A percentile compares a stretch with the other conserved stretches of the same genome.
These are phyloP conservation scores for Poeciliopsis occidentalis DNA, from an alignment of 2,113 vertebrate genomes.

Conservation along the genomic window DNA sequence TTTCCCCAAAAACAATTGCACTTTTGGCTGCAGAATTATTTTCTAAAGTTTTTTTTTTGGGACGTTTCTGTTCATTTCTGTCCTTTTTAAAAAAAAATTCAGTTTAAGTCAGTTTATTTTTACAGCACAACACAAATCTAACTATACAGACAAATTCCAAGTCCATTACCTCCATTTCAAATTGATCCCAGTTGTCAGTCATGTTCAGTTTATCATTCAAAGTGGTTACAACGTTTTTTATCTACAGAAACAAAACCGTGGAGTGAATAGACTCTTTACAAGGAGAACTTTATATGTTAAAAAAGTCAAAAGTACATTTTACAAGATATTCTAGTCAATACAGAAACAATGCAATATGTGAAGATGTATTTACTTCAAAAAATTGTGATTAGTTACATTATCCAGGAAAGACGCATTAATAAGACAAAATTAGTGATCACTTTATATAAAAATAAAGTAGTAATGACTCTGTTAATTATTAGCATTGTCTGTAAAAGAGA, in stretches of 20 bases:
- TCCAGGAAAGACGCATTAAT: too few relatives aligned
- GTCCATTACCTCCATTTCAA: background rate
- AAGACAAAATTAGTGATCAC: too few relatives aligned
- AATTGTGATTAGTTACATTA: too few relatives aligned
- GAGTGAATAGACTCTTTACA: too few relatives aligned
- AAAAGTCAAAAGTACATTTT: too few relatives aligned
- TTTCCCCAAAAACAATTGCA: background rate
- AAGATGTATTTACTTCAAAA: too few relatives aligned
- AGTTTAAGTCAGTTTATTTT: background rate
- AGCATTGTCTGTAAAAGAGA: background rate
- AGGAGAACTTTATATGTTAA: too few relatives aligned
- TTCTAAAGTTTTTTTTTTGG: background rate
- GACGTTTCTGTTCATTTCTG: background rate
- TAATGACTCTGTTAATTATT: background rate
- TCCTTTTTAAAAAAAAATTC: background rate
- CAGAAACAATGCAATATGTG: too few relatives aligned
- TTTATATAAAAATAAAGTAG: background rate
- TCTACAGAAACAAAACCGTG: too few relatives aligned
- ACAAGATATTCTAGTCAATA: too few relatives aligned
- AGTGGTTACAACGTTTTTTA: too few relatives aligned
- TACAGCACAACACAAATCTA: background rate
- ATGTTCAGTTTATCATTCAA: background rate
- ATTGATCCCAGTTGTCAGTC: background rate
- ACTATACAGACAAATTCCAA: background rate
- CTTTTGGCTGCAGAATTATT: background rate